Conservation (phyloP, 2,797 vertebrate genomes). For the Nyctalus aviator region DNA sequence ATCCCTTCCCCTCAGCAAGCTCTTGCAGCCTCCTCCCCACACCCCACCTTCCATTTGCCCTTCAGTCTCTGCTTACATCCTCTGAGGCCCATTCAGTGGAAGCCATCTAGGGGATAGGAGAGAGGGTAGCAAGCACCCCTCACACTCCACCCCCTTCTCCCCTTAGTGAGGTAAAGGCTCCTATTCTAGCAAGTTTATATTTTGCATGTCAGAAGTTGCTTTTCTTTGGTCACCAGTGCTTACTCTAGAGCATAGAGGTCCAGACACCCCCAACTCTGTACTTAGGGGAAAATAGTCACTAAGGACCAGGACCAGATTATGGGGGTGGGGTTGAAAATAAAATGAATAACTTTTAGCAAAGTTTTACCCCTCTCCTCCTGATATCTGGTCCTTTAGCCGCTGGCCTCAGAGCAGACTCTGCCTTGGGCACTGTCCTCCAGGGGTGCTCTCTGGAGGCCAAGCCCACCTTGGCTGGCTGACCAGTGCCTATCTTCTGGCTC, state of each 20-base stretch:
- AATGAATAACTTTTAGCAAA: neutral
- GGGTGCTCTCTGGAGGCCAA: neutral
- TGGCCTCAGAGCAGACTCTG: neutral
- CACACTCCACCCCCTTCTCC: neutral
- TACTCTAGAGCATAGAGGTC: neutral
- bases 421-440: neutral
- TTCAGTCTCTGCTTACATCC: neutral
- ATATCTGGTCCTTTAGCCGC: neutral
- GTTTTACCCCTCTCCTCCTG: neutral
- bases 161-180: neutral
- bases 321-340: neutral
- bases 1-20: neutral
- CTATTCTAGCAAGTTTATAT: neutral
- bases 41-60: neutral
- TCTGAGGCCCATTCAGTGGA: neutral
- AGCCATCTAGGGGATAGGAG: neutral
- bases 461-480: neutral
- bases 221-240: neutral
- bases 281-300: neutral
- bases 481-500: neutral
- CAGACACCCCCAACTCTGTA: neutral
- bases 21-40: fast-evolving
- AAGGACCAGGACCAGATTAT: neutral
- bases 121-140: neutral
- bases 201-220: neutral